phyloP scores from a whole-genome alignment of 2,113 vertebrate genomes.

The Regulus satrapa region DNA sequence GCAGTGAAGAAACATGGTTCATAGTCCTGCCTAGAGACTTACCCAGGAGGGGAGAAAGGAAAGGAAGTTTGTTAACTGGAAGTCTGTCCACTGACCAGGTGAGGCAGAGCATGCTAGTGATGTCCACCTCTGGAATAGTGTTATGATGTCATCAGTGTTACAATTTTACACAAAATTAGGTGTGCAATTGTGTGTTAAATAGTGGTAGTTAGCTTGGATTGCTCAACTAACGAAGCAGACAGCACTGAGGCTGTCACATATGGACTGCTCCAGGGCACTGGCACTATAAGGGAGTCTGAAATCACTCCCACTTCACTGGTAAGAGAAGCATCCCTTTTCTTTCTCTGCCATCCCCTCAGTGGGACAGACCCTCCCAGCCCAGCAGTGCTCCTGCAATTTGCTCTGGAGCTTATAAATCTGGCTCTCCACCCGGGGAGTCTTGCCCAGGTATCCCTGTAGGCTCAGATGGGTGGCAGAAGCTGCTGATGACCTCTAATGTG shows the following conservation, averaged over 20 bases:
- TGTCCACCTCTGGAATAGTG: constrained; percentile 38
- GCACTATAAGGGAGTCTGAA: not conserved
- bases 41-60: not conserved
- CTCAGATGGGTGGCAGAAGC: not conserved
- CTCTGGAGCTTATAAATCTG: not conserved
- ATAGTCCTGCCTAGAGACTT: not conserved
- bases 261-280: constrained; percentile 46
- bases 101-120: not conserved
- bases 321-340: not conserved
- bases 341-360: not conserved
- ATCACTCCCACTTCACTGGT: not conserved
- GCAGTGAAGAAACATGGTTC: not conserved
- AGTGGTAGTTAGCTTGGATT: constrained; percentile 39
- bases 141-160: constrained; percentile 69
- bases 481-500: not conserved
- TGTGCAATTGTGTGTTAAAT: constrained; percentile 77
- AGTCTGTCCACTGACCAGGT: not conserved
- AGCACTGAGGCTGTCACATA: constrained; percentile 58
- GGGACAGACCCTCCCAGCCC: not conserved
- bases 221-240: constrained; percentile 63
- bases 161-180: constrained; percentile 78
- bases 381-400: not conserved
- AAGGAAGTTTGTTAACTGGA: not conserved
- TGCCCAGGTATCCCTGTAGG: not conserved
- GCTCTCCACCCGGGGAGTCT: not conserved